Percentiles rank a stretch among this genome's conserved stretches.
Conservation (phyloP, 2,797 vertebrate species). For the Menidia menidia region DNA sequence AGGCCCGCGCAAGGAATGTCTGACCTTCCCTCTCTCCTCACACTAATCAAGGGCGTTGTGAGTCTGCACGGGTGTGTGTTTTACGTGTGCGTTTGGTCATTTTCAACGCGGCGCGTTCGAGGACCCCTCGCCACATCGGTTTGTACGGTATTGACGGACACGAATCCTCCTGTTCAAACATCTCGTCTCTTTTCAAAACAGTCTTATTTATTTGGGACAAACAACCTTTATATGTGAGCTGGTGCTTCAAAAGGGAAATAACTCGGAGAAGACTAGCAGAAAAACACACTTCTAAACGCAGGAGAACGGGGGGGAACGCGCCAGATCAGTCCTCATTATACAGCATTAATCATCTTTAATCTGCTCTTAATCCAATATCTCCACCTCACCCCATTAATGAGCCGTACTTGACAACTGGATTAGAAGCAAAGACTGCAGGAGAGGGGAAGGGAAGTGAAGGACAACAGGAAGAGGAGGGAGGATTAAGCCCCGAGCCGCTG, state of each 20-base stretch:
- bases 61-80: neutral
- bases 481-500: slow-evolving; percentile 3
- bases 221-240: slow-evolving; percentile 73
- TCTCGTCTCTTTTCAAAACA: slow-evolving; percentile 27
- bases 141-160: slow-evolving; percentile 35
- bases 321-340: slow-evolving; percentile 75
- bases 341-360: slow-evolving; percentile 77
- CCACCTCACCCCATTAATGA: slow-evolving; percentile 71
- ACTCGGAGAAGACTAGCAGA: slow-evolving; percentile 49
- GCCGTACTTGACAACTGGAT: slow-evolving; percentile 63
- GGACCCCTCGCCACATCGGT: slow-evolving; percentile 6
- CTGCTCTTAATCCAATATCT: slow-evolving; percentile 78
- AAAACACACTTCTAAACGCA: slow-evolving; percentile 60
- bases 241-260: slow-evolving; percentile 61
- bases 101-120: slow-evolving; percentile 11
- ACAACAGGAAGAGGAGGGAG: neutral
- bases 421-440: slow-evolving; percentile 48
- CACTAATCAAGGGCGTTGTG: slow-evolving; percentile 65
- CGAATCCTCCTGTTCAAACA: slow-evolving; percentile 50
- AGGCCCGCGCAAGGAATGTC: slow-evolving; percentile 69
- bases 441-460: slow-evolving; percentile 6
- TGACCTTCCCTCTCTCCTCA: slow-evolving; percentile 70
- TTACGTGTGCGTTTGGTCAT: neutral
- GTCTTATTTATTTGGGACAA: slow-evolving; percentile 59
- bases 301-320: slow-evolving; percentile 52